These are phyloP conservation scores for Anoplopoma fimbria DNA, from an alignment of 2,113 vertebrate species.

Conservation along the genomic window DNA sequence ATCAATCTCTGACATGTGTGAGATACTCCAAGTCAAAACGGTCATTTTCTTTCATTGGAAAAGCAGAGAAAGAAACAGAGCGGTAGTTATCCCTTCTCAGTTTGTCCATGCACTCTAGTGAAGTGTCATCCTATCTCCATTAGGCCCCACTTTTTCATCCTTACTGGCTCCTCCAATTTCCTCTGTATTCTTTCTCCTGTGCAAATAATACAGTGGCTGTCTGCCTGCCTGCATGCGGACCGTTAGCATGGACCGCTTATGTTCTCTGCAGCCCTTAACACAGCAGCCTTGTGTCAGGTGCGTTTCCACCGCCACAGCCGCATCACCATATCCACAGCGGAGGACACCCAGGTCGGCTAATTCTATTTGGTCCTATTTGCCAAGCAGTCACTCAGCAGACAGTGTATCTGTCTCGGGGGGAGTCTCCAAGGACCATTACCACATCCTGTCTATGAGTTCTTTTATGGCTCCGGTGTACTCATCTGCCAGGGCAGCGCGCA, in stretches of 20 bases:
- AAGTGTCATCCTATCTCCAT: constrained; percentile 77
- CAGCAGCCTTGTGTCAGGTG: constrained; percentile 51
- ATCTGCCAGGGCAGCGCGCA: constrained; percentile 56
- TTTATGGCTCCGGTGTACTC: constrained; percentile 70
- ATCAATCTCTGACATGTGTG: constrained; percentile 50
- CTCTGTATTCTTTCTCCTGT: constrained; percentile 56
- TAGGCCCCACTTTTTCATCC: constrained; percentile 69
- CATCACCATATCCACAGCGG: constrained; percentile 37
- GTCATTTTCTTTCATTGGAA: constrained; percentile 74
- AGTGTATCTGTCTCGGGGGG: constrained; percentile 67
- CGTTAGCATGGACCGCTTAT: constrained; percentile 30
- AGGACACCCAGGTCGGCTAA: constrained; percentile 70
- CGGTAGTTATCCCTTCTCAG: constrained; percentile 65
- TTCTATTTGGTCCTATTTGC: constrained; percentile 76
- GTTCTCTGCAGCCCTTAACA: constrained; percentile 42
- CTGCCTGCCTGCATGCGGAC: constrained; percentile 35
- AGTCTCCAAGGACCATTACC: constrained; percentile 77
- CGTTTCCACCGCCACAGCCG: constrained; percentile 8
- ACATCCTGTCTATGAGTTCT: constrained; percentile 71
- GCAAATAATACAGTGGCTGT: constrained; percentile 57
- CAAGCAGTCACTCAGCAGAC: constrained; percentile 71
- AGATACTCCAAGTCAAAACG: constrained; percentile 64
- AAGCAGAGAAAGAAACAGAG: constrained; percentile 61
- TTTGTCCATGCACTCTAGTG: constrained; percentile 68
- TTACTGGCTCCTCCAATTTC: constrained; percentile 68